A percentile compares a stretch with the other conserved stretches of the same genome.
Conservation (phyloP, 2,888 invertebrate species). For the Eledone cirrhosa region DNA sequence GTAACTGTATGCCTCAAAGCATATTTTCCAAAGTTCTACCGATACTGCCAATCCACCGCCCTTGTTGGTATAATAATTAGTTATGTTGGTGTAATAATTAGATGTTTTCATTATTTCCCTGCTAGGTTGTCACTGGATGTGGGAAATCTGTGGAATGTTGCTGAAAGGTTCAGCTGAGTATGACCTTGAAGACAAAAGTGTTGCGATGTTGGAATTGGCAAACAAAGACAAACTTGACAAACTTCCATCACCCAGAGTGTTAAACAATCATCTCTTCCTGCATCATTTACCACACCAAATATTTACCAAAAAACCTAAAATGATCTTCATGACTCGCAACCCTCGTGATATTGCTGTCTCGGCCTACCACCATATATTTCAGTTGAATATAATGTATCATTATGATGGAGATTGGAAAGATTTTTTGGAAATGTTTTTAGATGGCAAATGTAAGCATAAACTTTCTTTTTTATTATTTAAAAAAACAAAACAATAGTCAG, state of each 20-base stretch:
- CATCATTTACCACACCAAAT: conserved; percentile 38
- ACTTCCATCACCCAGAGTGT: conserved; percentile 37
- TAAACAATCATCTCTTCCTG: conserved; percentile 39
- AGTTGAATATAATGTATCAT: conserved; percentile 28
- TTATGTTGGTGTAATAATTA: too few species aligned
- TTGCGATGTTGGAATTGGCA: conserved; percentile 38
- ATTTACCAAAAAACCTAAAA: conserved; percentile 31
- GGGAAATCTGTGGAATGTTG: conserved; percentile 41
- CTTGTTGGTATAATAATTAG: too few species aligned
- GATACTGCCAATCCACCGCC: too few species aligned
- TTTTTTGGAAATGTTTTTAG: conserved; percentile 37
- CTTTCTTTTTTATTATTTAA: too few species aligned
- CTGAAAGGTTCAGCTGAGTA: conserved; percentile 36
- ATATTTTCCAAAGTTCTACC: too few species aligned
- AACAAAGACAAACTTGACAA: conserved; percentile 27
- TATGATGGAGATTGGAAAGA: conserved; percentile 37
- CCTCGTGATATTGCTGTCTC: conserved; percentile 43
- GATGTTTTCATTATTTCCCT: too few species aligned
- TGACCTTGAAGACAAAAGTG: conserved; percentile 37
- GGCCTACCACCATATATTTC: conserved; percentile 32
- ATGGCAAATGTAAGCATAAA: conserved; percentile 33
- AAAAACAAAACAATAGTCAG: too few species aligned
- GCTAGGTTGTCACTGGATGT: conserved; percentile 43
- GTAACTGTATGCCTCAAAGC: too few species aligned
- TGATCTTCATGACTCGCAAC: conserved; percentile 37